These are phyloP conservation scores for Antechinus flavipes DNA, from an alignment of 2,113 vertebrate species.

Conservation along the genomic window DNA sequence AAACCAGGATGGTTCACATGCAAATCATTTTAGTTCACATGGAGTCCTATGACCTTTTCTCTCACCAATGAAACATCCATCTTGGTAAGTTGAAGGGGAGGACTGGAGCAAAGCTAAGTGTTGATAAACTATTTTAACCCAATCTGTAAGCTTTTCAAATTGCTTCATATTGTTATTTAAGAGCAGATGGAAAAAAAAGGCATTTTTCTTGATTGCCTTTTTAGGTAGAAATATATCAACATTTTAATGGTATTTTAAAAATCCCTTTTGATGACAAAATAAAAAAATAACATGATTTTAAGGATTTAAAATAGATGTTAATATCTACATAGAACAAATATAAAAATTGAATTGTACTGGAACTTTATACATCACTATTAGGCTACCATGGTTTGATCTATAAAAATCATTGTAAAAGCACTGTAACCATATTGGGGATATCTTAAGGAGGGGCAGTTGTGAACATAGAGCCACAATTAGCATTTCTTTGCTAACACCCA, in stretches of 20 bases:
- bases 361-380: not conserved
- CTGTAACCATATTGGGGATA: not conserved
- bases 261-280: not conserved
- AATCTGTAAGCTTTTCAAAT: conserved; percentile 52
- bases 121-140: conserved; percentile 28
- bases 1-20: not conserved
- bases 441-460: not conserved
- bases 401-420: not conserved
- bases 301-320: not conserved
- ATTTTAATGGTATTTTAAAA: not conserved
- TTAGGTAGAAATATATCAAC: conserved; percentile 26
- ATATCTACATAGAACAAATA: not conserved
- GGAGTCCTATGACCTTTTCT: not conserved
- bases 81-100: not conserved
- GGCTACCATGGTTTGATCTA: not conserved
- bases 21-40: not conserved
- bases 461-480: not conserved
- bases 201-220: conserved; percentile 11
- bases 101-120: conserved; percentile 25
- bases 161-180: conserved; percentile 8
- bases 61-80: not conserved
- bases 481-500: not conserved
- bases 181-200: conserved; percentile 40
- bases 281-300: not conserved
- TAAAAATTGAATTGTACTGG: not conserved